Base-by-base conservation (phyloP, 1,140 invertebrate genomes). In the Drosophila saltans region DNA sequence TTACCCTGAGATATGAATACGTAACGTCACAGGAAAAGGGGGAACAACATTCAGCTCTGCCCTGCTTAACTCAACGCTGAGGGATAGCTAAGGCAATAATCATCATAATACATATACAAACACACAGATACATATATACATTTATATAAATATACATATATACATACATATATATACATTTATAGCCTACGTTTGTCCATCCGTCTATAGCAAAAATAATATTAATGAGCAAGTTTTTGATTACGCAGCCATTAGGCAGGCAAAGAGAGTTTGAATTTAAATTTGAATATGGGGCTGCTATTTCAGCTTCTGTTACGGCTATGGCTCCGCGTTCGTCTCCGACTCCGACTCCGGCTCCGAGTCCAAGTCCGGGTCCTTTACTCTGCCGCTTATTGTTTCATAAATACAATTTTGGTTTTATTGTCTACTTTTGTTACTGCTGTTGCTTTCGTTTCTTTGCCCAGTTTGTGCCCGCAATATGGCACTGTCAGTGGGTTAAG, bases 101-200 rank as follows among this genome's bases (percentile, higher is more conserved):
- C 55, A 78, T 60, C 55, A 71, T 60, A 66, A 76, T 66, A 76
- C 69, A 68, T 45, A 69, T 61, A 59, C 67, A 48, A 11, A 75
- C 8, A 41, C 43, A 65, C 59, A 33, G 39, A 57, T 62, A 67
- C 52, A 57, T 76, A 40, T 66, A 65, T 75, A 43, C 66, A 56
- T 55, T 43, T 55, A 36, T 66, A 61, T 73, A 40, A 60, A 65
- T 72, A 43, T 66, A 56, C 55, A 43, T 58, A 28, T 72, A 60
- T 63, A 39, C 43, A 9, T 64, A 62, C 30, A 45, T 75, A 43
- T 26, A 26, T 40, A 28, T 75, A 76, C 66, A 76, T 76, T 85
- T 85, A 85, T 85, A 82, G 82, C 82, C 76, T 75, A 70, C 69
- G 79, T 45, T 77, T 77, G 63, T 48, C 62, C 85, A 67, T 76